Evolutionary conservation across 2,113 vertebrate genomes (phyloP), one percentile per base, ranked within the genome.

Genomic region (Coregonus clupeaformis): DNA sequence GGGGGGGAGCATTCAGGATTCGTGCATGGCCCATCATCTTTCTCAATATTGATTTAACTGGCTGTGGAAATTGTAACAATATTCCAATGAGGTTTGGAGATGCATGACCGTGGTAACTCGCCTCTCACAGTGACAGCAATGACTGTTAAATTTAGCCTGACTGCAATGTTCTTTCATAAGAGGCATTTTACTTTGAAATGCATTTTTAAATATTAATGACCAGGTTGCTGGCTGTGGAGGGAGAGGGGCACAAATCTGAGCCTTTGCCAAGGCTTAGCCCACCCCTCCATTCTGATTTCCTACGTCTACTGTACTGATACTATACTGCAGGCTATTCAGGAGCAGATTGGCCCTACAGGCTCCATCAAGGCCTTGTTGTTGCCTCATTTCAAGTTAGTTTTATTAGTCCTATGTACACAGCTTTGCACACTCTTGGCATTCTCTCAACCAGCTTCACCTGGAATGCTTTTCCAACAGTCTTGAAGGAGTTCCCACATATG

Each of bases 181-280:
- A 84, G 80, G 76, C 76, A 82, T 85, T 87, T 87, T 79, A 82
- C 84, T 84, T 85, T 75, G 47, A 80, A 88, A 86, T 79, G 69
- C 55, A 7, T 72, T 90, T 71, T 90, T 75, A 88, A 90, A 90
- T 85, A 89, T 90, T 82, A 57, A 90, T 89, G 84, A 86, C 45
- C 6, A 24, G 71, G 73, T 76, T 71, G 75, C 73, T 76, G 25
- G 4, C 36, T 76, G 71, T 16, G 42, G 42, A 70, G 45, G 14
- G 55, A 71, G 70, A 42, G 64, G 47, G 62, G 20, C 4, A 68
- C 20, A 47, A 68, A 42, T 68, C 67, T 45, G 67, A 68, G n/a
- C 36, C 36, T 36, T 45, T 68, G 67, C 36, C 25, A 30, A 12
- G 63, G 25, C 24, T 65, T 29, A 27, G 11, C 24, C 63, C 63